Base-by-base conservation (phyloP, 2,113 vertebrate species). In the Rattus rattus region DNA sequence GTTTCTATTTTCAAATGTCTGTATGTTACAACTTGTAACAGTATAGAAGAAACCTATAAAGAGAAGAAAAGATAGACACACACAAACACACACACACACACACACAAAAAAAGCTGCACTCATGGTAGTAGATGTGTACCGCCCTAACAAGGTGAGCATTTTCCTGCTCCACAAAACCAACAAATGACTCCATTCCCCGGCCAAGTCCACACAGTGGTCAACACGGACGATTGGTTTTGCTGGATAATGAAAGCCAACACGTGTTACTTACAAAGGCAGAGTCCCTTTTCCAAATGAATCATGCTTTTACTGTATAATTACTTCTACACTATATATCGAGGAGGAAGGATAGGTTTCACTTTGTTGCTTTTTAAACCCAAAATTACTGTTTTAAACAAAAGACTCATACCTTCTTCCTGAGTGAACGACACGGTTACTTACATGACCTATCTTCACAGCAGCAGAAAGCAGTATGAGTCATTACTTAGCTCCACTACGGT, bases 291-390 rank as follows among this genome's bases (percentile, higher is more conserved):
- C 67, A 92, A 96, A 76, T 67, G 54, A 86, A 85, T 59, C 14
- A 24, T 85, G 70, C 70, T 94, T 84, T 93, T 54, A 96, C 49
- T 28, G 90, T 56, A 67, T 80, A 83, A 90, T 79, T 76, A 86
- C 72, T 77, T 90, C 47, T 16, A 54, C 26, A 73, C 22, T 49
- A 90, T 1, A 36, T 4, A 79, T 24, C 61, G 17, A 83, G n/a
- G 4, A 76, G 1, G 47, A 16, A 33, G 83, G 49, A 76, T 0
- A 86, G 47, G 65, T 95, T 56, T 28, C 39, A 16, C 43, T 87
- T 72, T 90, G 24, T 28, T 86, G 39, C 16, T 85, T 80, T 92
- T 91, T 33, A 56, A 96, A 73, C 36, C 72, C 43, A 95, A 67
- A 36, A 91, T 86, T 86, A 72, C 77, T 63, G 59, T 91, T 92